Evolutionary conservation across 1,140 invertebrate species (phyloP).

Genomic region (Listronotus oregonensis): DNA sequence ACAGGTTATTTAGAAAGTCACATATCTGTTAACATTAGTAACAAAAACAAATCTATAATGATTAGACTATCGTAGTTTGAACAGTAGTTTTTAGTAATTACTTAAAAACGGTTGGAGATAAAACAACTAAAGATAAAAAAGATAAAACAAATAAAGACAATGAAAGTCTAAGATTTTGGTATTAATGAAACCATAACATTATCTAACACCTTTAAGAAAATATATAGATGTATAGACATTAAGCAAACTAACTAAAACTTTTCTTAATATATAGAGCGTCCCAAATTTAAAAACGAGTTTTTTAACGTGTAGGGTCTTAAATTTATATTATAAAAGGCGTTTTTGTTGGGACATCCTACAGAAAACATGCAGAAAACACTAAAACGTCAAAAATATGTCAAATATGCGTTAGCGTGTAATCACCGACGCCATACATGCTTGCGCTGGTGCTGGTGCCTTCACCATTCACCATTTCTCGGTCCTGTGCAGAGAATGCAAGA

Average conservation of each 20-base stretch:
- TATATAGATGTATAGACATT: background rate
- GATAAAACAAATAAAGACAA: too few relatives aligned
- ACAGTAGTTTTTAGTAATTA: too few relatives aligned
- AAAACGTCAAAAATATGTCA: conserved; percentile 25
- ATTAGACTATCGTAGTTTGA: too few relatives aligned
- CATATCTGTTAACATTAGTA: too few relatives aligned
- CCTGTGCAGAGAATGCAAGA: conserved; percentile 47
- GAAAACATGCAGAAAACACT: conserved; percentile 30
- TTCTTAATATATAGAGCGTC: background rate
- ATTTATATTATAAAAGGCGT: background rate
- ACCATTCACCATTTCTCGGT: conserved; percentile 44
- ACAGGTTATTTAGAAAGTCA: too few relatives aligned
- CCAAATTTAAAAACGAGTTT: background rate
- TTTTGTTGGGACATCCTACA: conserved; percentile 32
- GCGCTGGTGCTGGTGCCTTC: conserved; percentile 53
- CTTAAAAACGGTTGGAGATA: too few relatives aligned
- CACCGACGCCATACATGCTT: conserved; percentile 49
- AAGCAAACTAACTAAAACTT: conserved; percentile 11
- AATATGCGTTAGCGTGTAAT: conserved; percentile 39
- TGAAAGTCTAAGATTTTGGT: too few relatives aligned
- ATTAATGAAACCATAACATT: too few relatives aligned
- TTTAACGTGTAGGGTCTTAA: too few relatives aligned
- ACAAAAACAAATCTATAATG: too few relatives aligned
- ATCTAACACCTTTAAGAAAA: too few relatives aligned
- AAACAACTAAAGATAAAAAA: too few relatives aligned